Conservation (phyloP, 2,797 vertebrate species). For the Cyclopterus lumpus region DNA sequence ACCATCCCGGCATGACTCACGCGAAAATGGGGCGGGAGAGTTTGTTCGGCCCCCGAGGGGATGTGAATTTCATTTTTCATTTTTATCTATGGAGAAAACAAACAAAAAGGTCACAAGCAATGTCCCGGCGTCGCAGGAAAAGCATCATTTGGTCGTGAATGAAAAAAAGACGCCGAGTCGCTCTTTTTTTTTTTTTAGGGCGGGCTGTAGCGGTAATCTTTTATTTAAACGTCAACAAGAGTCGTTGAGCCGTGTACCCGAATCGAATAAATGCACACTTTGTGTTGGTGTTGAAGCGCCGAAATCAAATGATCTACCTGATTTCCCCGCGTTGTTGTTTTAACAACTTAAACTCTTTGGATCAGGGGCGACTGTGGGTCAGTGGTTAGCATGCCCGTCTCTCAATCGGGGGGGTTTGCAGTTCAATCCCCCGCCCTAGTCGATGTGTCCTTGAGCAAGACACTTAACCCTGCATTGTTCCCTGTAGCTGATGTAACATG, state of each 20-base stretch:
- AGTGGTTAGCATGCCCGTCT: too few relatives aligned
- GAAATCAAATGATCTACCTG: constrained; percentile 34
- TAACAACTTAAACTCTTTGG: constrained; percentile 60
- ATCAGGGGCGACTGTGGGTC: too few relatives aligned
- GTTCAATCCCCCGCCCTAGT: too few relatives aligned
- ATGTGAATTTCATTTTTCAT: constrained; percentile 79
- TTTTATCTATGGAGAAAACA: too few relatives aligned
- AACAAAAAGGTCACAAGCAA: constrained; percentile 78
- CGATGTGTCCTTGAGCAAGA: too few relatives aligned
- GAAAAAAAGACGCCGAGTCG: constrained; percentile 49
- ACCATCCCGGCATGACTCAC: constrained; percentile 78
- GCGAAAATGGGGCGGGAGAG: constrained; percentile 80
- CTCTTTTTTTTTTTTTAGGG: too few relatives aligned
- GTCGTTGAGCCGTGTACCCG: not conserved
- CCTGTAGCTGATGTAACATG: too few relatives aligned
- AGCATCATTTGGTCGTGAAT: constrained; percentile 73
- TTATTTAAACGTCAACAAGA: constrained; percentile 38
- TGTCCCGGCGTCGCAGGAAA: constrained; percentile 77
- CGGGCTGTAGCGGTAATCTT: constrained; percentile 50
- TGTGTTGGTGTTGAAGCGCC: constrained; percentile 13
- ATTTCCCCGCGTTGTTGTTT: constrained; percentile 27
- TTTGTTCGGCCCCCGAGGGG: constrained; percentile 81
- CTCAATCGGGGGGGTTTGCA: too few relatives aligned
- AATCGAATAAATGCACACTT: not conserved
- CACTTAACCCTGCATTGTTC: too few relatives aligned